phyloP scores from a whole-genome alignment of 1,140 invertebrate genomes.

The Calephelis virginiensis region DNA sequence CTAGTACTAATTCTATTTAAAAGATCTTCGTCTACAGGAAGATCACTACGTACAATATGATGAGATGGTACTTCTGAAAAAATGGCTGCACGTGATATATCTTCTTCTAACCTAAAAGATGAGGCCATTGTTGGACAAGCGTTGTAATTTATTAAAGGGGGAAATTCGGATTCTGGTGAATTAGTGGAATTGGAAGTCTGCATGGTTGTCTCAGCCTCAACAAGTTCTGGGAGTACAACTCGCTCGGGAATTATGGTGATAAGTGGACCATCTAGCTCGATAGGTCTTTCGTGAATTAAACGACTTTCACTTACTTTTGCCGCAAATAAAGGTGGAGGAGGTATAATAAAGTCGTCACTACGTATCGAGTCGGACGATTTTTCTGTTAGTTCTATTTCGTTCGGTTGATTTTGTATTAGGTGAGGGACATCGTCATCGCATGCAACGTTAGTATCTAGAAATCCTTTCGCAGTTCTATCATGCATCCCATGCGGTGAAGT shows the following conservation, averaged over 20 bases:
- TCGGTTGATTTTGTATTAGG: slow-evolving; percentile 58
- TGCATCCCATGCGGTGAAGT: slow-evolving; percentile 52
- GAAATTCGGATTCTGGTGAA: slow-evolving; percentile 57
- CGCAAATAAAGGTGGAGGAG: slow-evolving; percentile 68
- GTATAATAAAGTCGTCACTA: slow-evolving; percentile 64
- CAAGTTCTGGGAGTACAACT: slow-evolving; percentile 56
- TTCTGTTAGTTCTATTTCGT: slow-evolving; percentile 36
- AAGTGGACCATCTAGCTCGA: slow-evolving; percentile 47
- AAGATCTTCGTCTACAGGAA: slow-evolving; percentile 42
- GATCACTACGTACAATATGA: slow-evolving; percentile 56
- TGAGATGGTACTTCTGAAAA: slow-evolving; percentile 58
- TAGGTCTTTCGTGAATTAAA: slow-evolving; percentile 45
- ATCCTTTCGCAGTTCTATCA: slow-evolving; percentile 39
- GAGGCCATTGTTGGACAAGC: slow-evolving; percentile 49
- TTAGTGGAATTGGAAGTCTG: slow-evolving; percentile 66
- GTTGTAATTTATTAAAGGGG: slow-evolving; percentile 66
- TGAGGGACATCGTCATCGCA: slow-evolving; percentile 54
- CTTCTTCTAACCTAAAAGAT: slow-evolving; percentile 30
- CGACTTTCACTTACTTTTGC: slow-evolving; percentile 59
- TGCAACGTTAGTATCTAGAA: slow-evolving; percentile 65
- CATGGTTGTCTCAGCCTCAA: slow-evolving; percentile 63
- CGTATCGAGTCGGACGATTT: slow-evolving; percentile 39
- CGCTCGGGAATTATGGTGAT: slow-evolving; percentile 62
- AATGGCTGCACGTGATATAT: slow-evolving; percentile 39
- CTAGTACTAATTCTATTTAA: slow-evolving; percentile 56